Evolutionary conservation across 1,140 invertebrate species (phyloP).

Genomic region (Zaprionus davidi): DNA sequence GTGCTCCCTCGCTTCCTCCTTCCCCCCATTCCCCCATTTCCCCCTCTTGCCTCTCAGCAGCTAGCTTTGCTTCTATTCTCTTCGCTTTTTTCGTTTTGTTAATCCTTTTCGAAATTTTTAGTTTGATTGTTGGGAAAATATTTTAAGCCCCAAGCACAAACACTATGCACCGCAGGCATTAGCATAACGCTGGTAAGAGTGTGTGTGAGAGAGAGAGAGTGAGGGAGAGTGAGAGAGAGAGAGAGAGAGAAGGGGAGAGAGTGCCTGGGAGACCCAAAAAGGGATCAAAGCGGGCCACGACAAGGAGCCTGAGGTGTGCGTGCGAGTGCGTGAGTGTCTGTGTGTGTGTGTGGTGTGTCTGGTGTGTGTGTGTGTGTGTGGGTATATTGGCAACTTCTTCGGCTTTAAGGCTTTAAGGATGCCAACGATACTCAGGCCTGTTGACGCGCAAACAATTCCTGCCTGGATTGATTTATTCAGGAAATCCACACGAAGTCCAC

Average conservation of each 20-base stretch:
- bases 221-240: background rate
- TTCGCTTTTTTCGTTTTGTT: constrained; percentile 45
- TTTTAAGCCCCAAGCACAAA: constrained; percentile 63
- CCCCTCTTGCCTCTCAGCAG: background rate
- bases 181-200: constrained; percentile 58
- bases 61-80: constrained; percentile 19
- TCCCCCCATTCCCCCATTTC: background rate
- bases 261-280: background rate
- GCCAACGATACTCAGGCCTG: constrained; percentile 1
- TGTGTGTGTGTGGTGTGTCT: background rate
- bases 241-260: background rate
- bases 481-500: background rate
- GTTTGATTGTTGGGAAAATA: constrained; percentile 79
- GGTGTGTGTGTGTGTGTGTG: background rate
- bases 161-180: constrained; percentile 54
- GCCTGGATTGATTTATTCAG: constrained; percentile 7
- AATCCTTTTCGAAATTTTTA: constrained; percentile 77
- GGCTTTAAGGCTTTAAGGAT: constrained; percentile 5
- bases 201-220: background rate
- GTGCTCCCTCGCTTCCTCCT: background rate
- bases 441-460: constrained; percentile 1
- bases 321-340: background rate
- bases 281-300: background rate
- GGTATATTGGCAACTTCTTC: background rate
- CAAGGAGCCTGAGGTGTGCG: background rate